Base-by-base conservation (phyloP, 2,888 invertebrate species). In the Andrena dorsata region DNA sequence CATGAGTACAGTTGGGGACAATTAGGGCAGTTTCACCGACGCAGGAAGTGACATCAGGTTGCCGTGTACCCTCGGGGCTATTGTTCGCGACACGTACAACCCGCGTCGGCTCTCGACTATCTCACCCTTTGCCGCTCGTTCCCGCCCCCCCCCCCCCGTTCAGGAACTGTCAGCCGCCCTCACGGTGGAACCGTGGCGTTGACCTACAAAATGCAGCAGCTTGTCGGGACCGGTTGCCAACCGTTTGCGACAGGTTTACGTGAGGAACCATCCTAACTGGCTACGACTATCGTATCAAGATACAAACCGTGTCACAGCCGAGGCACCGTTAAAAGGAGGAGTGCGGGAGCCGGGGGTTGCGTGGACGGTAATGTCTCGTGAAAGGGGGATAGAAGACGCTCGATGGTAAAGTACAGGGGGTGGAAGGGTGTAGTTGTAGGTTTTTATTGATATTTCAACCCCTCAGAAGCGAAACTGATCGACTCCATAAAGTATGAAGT, bases 1-100 rank as follows among this genome's bases (percentile, higher is more conserved):
- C 76, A 80, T 80, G 86, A 86, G 87, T 86, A 87, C 79, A 88
- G 88, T 88, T 87, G 88, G 82, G 84, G 85, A 90, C 90, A 90
- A 90, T 90, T 90, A 90, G 90, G 88, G 86, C 85, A 85, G 88
- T 90, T 90, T 88, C 88, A 84, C 83, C 86, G 79, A 87, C 87
- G 88, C 88, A 90, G 90, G 90, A 90, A 90, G 90, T 90, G 90
- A 90, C 89, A 89, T 90, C 89, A 89, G 89, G 90, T 88, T 90
- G 90, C 88, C 84, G 87, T 88, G 87, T 90, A 89, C 89, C 89
- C 88, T 89, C 88, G 80, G 80, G 88, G 85, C 90, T 84, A 90
- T 90, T 90, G 90, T 90, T 90, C 88, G 73, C 90, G 90, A 90
- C 90, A 89, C 90, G 89, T 90, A 88, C 88, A 86, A 88, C 87